These are phyloP conservation scores for Protobothrops flavoviridis DNA, from an alignment of 2,113 vertebrate species.

Conservation along the genomic window DNA sequence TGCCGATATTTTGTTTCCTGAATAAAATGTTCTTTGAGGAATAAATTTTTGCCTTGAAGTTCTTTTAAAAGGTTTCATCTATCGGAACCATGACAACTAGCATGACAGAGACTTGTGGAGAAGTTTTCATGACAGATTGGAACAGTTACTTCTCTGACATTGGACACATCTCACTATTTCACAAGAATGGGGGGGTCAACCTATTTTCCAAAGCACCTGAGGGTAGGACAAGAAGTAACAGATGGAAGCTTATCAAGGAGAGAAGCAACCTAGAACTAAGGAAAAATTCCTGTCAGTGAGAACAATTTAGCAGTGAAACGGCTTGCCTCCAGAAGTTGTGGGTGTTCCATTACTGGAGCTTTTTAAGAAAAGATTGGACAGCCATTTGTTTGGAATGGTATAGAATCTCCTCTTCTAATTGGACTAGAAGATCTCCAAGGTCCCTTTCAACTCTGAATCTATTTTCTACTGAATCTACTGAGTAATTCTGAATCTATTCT, in stretches of 20 bases:
- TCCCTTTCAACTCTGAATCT: not conserved
- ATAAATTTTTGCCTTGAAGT: too few relatives aligned
- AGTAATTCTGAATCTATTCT: not conserved
- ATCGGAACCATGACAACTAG: not conserved
- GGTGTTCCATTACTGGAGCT: not conserved
- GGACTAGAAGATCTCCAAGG: not conserved
- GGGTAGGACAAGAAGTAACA: not conserved
- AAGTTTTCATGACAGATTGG: not conserved
- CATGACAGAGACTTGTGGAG: not conserved
- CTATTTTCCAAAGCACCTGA: not conserved
- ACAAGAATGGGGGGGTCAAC: not conserved
- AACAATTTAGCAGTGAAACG: not conserved
- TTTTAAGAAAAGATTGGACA: not conserved
- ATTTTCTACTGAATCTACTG: not conserved
- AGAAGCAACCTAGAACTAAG: not conserved
- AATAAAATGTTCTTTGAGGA: too few relatives aligned
- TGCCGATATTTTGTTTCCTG: too few relatives aligned
- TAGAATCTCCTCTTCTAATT: not conserved
- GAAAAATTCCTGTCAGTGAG: not conserved
- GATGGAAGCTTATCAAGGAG: not conserved
- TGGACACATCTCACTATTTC: not conserved
- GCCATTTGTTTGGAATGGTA: not conserved
- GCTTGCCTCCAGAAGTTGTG: not conserved
- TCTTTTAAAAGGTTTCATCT: too few relatives aligned
- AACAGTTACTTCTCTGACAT: not conserved